These are phyloP conservation scores for Pyrochroa serraticornis DNA, from an alignment of 2,888 invertebrate genomes.

Conservation along the genomic window DNA sequence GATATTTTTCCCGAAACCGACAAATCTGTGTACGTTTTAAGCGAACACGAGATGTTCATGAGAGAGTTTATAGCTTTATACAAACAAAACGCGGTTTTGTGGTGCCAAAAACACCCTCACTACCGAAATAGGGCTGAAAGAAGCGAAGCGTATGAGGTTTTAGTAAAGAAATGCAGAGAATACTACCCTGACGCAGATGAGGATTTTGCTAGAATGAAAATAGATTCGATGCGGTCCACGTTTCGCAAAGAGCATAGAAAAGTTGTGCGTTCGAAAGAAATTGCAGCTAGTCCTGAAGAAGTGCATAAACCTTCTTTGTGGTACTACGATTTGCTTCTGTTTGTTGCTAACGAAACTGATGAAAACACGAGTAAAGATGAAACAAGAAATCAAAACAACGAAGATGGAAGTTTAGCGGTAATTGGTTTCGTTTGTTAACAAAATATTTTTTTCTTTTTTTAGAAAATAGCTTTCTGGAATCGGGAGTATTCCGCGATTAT, in stretches of 20 bases:
- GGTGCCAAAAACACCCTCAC: constrained; percentile 26
- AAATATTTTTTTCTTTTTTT: constrained; percentile 14
- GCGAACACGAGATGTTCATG: constrained; percentile 36
- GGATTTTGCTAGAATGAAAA: constrained; percentile 30
- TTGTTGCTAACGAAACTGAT: constrained; percentile 10
- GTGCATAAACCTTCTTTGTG: constrained; percentile 35
- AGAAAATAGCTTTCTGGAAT: constrained; percentile 38
- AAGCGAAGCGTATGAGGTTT: constrained; percentile 26
- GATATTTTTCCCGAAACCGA: not conserved
- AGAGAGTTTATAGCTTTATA: constrained; percentile 35
- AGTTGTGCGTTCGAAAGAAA: constrained; percentile 23
- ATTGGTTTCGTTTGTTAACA: constrained; percentile 2
- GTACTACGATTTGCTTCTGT: constrained; percentile 35
- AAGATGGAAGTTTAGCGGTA: constrained; percentile 23
- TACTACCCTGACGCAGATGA: constrained; percentile 29
- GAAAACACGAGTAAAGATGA: not conserved
- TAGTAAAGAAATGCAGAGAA: constrained; percentile 29
- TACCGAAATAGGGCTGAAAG: constrained; percentile 26
- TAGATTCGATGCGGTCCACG: constrained; percentile 31
- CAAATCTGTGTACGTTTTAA: constrained; percentile 27
- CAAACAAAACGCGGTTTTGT: constrained; percentile 27
- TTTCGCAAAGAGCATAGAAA: constrained; percentile 36
- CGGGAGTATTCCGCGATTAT: constrained; percentile 35
- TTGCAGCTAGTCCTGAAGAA: constrained; percentile 25
- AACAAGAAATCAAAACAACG: constrained; percentile 14